Evolutionary conservation across 2,888 invertebrate species (phyloP), one percentile per base, ranked within the genome.

Genomic region (Melanchra persicariae): DNA sequence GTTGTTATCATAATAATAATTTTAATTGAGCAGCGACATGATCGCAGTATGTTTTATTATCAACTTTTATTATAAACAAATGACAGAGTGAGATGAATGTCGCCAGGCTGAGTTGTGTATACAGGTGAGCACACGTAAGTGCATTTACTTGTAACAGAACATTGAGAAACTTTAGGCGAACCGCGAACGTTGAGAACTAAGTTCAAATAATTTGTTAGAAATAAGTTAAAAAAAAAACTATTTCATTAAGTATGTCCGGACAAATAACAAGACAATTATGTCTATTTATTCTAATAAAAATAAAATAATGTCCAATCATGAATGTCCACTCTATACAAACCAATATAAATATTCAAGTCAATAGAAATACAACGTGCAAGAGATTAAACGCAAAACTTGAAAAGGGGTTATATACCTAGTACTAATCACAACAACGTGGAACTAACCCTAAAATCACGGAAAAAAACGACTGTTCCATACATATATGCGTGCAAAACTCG

Each of bases 11-110:
- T 55, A 67, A 76, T 66, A 74, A 74, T 72, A 62, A 49, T 64
- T 79, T 79, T 79, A 79, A 85, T 74, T 72, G 43, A 19, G 9
- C 19, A 43, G 22, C 30, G 60, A 73, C 65, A 73, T 78, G 60
- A 61, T 55, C 66, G n/a, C 51, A 5, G 26, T 52, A 64, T 66
- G 52, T 73, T 83, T 83, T 81, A 83, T 60, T 45, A 73, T 55
- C 19, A 59, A 70, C 55, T 82, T 85, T 86, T 84, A 87, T 77
- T 79, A 74, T 68, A 79, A 70, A 79, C 70, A 84, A 87, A 83
- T 87, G 78, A 83, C 73, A 80, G 62, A 62, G 70, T 60, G 24
- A 40, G 51, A 63, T 74, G 54, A 76, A 70, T 66, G 57, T 47
- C 68, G 70, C 49, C 22, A 24, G 34, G 15, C 17, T 59, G 19